Conservation (phyloP, 1,140 invertebrate species). For the Trachymyrmex septentrionalis region DNA sequence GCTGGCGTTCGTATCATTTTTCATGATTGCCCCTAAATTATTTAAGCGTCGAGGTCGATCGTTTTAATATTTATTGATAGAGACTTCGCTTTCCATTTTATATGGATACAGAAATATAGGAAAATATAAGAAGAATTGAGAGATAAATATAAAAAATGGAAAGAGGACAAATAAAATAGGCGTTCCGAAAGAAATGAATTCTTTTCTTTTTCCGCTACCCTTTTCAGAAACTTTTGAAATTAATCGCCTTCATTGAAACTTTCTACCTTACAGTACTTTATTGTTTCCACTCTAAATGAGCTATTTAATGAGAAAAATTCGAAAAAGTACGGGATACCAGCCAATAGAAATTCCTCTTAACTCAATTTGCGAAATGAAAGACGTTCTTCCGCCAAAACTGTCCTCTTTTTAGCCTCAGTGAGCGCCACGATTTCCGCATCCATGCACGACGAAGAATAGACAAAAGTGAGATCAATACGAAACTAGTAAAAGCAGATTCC, state of each 20-base stretch:
- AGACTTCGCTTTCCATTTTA: not conserved
- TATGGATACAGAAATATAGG: not conserved
- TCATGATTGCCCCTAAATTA: not conserved
- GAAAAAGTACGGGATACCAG: not conserved
- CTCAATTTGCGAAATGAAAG: not conserved
- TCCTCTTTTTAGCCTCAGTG: not conserved
- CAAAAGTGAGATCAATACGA: slow-evolving; percentile 20
- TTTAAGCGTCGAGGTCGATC: not conserved
- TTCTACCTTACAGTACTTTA: not conserved
- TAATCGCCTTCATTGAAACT: not conserved
- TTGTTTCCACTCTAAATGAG: not conserved
- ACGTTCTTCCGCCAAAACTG: not conserved
- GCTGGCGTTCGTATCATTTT: not conserved
- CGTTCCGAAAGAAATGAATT: not conserved
- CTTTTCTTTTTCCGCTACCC: not conserved
- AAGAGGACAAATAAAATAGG: not conserved
- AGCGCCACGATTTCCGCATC: not conserved
- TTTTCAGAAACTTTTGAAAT: not conserved
- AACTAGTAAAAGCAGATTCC: slow-evolving; percentile 26
- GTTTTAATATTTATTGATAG: slow-evolving; percentile 2
- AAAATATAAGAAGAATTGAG: too few species aligned
- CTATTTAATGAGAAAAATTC: not conserved
- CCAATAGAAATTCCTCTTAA: not conserved
- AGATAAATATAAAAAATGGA: not conserved
- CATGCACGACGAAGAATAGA: not conserved